Conservation (phyloP, 1,140 invertebrate species). For the Ceratosolen solmsi region DNA sequence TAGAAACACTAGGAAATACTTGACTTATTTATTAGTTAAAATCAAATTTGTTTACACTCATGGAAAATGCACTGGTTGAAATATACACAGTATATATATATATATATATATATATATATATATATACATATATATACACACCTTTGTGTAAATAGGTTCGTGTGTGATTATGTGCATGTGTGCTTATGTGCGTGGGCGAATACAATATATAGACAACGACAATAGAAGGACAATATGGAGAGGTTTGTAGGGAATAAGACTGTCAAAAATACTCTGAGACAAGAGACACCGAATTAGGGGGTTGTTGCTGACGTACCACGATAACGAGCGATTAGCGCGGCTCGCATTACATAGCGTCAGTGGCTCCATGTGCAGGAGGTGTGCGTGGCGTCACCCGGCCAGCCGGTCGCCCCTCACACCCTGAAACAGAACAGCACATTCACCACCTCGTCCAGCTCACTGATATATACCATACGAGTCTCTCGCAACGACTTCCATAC, state of each 20-base stretch:
- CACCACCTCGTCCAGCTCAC: conserved; percentile 54
- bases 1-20: neutral
- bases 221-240: conserved; percentile 48
- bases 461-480: neutral
- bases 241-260: conserved; percentile 33
- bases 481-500: neutral
- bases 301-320: conserved; percentile 70
- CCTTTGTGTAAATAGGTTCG: too few relatives aligned
- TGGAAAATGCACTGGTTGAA: too few relatives aligned
- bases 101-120: neutral
- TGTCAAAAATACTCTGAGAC: conserved; percentile 59
- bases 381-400: conserved; percentile 72
- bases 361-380: conserved; percentile 63
- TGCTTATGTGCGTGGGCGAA: neutral
- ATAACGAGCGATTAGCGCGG: conserved; percentile 26
- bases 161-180: too few relatives aligned
- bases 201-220: conserved; percentile 29
- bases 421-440: conserved; percentile 71
- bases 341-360: conserved; percentile 5
- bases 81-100: too few relatives aligned
- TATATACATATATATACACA: conserved; percentile 1
- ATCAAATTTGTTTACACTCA: neutral
- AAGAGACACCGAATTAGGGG: conserved; percentile 69
- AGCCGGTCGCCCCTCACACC: conserved; percentile 74
- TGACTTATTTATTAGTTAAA: neutral